phyloP scores from a whole-genome alignment of 2,113 vertebrate species.

The Eira barbara region DNA sequence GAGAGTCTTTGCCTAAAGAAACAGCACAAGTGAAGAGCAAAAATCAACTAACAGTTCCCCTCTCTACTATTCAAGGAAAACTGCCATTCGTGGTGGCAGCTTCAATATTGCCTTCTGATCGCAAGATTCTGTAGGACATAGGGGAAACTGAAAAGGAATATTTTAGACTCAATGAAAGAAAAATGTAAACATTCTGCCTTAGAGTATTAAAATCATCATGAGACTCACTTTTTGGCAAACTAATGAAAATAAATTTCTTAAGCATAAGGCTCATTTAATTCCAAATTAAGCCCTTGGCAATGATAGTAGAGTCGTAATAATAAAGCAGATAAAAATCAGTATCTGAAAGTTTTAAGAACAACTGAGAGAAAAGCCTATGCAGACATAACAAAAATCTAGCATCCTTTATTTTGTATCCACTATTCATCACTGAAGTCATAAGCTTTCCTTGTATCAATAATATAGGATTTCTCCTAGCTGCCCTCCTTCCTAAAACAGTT shows the following conservation, averaged over 20 bases:
- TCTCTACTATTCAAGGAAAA: background rate
- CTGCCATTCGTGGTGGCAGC: background rate
- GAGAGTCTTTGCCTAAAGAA: background rate
- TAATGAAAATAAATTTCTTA: conserved; percentile 77
- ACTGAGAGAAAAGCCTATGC: conserved; percentile 40
- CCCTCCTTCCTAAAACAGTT: background rate
- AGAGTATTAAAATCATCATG: conserved; percentile 62
- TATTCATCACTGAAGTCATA: conserved; percentile 24
- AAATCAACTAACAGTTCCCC: background rate
- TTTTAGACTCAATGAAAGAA: conserved; percentile 56
- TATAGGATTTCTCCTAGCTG: background rate
- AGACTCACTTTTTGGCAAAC: conserved; percentile 70
- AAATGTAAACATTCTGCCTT: conserved; percentile 59
- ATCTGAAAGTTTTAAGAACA: conserved; percentile 57
- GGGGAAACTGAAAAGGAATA: conserved; percentile 53
- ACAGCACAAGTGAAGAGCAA: background rate
- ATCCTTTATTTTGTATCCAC: conserved; percentile 1
- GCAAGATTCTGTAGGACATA: conserved; percentile 31
- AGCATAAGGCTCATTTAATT: conserved; percentile 75
- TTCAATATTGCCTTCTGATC: conserved; percentile 16
- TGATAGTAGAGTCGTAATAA: conserved; percentile 66
- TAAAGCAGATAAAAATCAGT: conserved; percentile 64
- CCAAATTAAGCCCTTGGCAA: conserved; percentile 77
- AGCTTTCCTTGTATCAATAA: background rate
- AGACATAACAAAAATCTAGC: conserved; percentile 66